Conservation (phyloP, 2,113 vertebrate genomes). For the Eurystomus gularis region DNA sequence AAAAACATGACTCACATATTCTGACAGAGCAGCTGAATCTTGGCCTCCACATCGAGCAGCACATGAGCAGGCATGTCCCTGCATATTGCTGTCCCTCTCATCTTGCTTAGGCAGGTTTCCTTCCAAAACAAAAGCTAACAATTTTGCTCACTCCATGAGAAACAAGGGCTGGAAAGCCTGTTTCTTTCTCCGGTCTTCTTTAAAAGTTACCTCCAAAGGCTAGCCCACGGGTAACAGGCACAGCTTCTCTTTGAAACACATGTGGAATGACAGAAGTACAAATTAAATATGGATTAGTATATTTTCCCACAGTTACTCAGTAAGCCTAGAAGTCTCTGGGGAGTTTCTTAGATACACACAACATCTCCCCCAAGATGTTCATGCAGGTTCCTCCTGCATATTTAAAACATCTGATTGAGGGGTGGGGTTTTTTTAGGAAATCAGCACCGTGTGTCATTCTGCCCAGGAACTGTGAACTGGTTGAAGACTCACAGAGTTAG, state of each 20-base stretch:
- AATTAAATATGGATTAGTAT: not conserved
- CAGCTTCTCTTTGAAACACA: accelerated
- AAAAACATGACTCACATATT: not conserved
- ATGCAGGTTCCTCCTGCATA: not conserved
- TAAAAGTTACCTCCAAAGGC: not conserved
- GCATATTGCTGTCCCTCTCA: not conserved
- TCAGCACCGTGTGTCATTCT: accelerated
- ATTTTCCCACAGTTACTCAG: not conserved
- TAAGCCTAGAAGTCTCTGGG: not conserved
- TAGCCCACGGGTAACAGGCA: not conserved
- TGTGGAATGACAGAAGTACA: not conserved
- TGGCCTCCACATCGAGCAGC: not conserved
- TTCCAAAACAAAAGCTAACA: not conserved
- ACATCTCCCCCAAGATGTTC: accelerated
- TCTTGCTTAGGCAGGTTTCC: not conserved
- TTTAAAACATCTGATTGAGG: not conserved
- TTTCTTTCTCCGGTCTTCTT: not conserved
- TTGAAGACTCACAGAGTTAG: not conserved
- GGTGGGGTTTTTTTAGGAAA: not conserved
- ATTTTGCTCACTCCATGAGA: not conserved
- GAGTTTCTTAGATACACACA: not conserved
- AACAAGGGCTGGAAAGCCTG: not conserved
- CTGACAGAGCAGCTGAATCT: not conserved
- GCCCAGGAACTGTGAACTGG: not conserved
- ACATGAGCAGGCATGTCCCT: not conserved